Evolutionary conservation across 2,797 vertebrate genomes (phyloP).

Genomic region (Dicrostonyx torquatus): DNA sequence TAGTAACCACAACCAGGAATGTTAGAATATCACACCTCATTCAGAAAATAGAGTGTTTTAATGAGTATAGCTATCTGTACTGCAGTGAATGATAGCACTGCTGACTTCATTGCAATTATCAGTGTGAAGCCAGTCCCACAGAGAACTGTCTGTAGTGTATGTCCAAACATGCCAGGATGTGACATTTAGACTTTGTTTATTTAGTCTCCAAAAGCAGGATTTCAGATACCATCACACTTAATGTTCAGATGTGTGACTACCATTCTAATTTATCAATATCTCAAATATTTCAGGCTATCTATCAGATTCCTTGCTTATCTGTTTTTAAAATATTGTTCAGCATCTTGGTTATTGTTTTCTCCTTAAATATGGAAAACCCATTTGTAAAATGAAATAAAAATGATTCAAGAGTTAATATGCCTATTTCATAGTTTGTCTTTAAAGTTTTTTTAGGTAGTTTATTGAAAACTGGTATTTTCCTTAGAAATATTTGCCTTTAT

Average conservation of each 20-base stretch:
- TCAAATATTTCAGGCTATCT: not conserved
- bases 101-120: not conserved
- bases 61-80: not conserved
- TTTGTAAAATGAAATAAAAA: slow-evolving; percentile 28
- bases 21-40: not conserved
- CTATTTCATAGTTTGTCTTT: slow-evolving; percentile 37
- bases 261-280: slow-evolving; percentile 3
- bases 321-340: slow-evolving; percentile 3
- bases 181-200: not conserved
- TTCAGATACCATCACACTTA: not conserved
- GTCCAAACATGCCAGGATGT: not conserved
- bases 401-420: not conserved
- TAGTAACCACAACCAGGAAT: not conserved
- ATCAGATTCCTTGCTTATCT: not conserved
- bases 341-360: not conserved
- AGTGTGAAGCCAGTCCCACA: not conserved
- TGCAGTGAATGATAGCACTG: not conserved
- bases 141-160: not conserved
- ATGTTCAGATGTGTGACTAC: slow-evolving; percentile 27
- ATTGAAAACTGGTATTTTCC: slow-evolving; percentile 6
- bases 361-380: not conserved
- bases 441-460: slow-evolving; percentile 34
- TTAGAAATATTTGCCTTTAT: not conserved
- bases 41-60: slow-evolving; percentile 47
- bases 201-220: not conserved